Evolutionary conservation across 2,797 vertebrate species (phyloP).

Genomic region (Nasua narica): DNA sequence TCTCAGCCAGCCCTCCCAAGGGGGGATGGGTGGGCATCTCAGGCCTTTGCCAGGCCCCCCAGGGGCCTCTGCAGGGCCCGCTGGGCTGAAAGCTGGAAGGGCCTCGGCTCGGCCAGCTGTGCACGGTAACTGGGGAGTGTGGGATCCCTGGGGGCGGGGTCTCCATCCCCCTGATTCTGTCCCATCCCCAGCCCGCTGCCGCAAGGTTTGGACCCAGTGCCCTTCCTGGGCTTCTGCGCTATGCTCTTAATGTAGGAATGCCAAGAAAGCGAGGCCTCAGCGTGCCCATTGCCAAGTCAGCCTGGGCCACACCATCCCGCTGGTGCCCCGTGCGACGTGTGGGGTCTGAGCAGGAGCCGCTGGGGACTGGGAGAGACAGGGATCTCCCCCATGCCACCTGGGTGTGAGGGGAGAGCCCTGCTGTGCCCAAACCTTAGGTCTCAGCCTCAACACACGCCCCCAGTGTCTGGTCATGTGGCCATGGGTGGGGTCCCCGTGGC

Average conservation of each 20-base stretch:
- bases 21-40: background rate
- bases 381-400: background rate
- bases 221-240: rapidly evolving
- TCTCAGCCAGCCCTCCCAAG: background rate
- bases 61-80: rapidly evolving
- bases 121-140: rapidly evolving
- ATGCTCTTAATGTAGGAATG: rapidly evolving
- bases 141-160: background rate
- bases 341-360: rapidly evolving
- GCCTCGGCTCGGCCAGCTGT: background rate
- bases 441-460: rapidly evolving
- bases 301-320: rapidly evolving
- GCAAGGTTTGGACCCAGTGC: rapidly evolving
- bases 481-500: rapidly evolving
- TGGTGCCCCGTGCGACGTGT: rapidly evolving
- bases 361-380: background rate
- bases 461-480: rapidly evolving
- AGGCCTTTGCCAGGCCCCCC: background rate
- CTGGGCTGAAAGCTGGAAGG: background rate
- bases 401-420: rapidly evolving
- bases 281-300: rapidly evolving
- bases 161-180: background rate
- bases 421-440: background rate
- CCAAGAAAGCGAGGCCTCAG: background rate
- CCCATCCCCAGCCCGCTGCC: no score